Evolutionary conservation across 2,797 vertebrate species (phyloP), one percentile per base, ranked within the genome.

Genomic region (Avahi laniger): DNA sequence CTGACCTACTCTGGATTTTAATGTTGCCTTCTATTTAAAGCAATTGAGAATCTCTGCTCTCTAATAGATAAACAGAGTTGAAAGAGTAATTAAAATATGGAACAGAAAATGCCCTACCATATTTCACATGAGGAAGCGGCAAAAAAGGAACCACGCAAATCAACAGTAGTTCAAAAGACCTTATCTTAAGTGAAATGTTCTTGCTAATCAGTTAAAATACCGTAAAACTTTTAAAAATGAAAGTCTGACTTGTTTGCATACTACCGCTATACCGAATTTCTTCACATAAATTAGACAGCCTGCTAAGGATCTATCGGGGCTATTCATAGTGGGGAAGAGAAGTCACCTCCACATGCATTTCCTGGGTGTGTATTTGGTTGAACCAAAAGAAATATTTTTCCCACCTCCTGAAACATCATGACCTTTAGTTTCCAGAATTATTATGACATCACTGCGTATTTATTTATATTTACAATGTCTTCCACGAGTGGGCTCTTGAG

Each of bases 21-120:
- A 91, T 22, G 35, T 24, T 18, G 63, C 72, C 46, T 92, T 95
- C 89, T 86, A 15, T 59, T 92, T 93, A 89, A 94, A 83, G 75
- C 46, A 48, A 3, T 35, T n/a, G 41, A 94, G 65, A 89, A 52
- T 82, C 81, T 93, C 91, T 82, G 94, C 73, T 93, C 43, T 86
- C 79, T 82, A 70, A 52, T 17, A 95, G 94, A 96, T 93, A 95
- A 95, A 83, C 17, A 54, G 69, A 83, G 50, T 87, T 75, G 33
- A 87, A 87, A 95, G 87, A 96, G 69, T 86, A 86, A 96, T 91
- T 96, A 93, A 95, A 96, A 83, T 17, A 33, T 50, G 43, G 13
- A 70, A 35, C 78, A 83, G 57, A 96, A 93, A 89, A 89, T 76
- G 14, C 38, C 75, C 69, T 91, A 24, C 69, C 35, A 15, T 76